Percentiles rank a stretch among this genome's conserved stretches.
Evolutionary conservation across 37 sponge, comb jelly and placozoan genomes (phyloP).

Genomic region (Beroe ovata): DNA sequence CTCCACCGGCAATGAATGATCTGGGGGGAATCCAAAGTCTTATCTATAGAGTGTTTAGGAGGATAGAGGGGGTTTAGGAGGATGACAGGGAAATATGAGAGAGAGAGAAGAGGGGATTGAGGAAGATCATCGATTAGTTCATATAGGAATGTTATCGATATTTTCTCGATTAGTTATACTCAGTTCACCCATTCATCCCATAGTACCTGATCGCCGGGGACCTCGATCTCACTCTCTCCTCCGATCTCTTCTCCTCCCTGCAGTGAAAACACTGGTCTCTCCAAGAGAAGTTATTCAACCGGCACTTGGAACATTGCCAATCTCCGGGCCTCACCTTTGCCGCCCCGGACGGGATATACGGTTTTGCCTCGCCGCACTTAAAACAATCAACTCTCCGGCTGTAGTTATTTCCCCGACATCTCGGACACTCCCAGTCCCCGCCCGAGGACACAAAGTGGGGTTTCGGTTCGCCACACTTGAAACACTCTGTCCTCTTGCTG

Average conservation of each 20-base stretch:
- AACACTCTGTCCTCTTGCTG: background rate
- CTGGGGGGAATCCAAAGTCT: too few species aligned
- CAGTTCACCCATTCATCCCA: too few species aligned
- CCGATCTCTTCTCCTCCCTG: background rate
- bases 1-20: too few species aligned
- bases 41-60: too few species aligned
- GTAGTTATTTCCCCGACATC: background rate
- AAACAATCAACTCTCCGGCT: background rate
- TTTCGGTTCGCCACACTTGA: background rate
- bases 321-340: constrained; percentile 11
- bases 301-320: background rate
- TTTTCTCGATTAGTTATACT: too few species aligned
- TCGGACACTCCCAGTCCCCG: background rate
- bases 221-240: background rate
- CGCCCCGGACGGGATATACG: background rate
- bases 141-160: too few species aligned
- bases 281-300: background rate
- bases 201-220: too few species aligned
- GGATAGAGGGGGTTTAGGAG: too few species aligned
- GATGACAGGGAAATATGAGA: too few species aligned
- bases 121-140: too few species aligned
- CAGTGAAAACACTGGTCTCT: background rate
- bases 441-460: background rate
- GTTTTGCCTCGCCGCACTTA: background rate
- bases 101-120: too few species aligned